phyloP scores from a whole-genome alignment of 2,113 vertebrate species.

The Amblyornis subalaris region DNA sequence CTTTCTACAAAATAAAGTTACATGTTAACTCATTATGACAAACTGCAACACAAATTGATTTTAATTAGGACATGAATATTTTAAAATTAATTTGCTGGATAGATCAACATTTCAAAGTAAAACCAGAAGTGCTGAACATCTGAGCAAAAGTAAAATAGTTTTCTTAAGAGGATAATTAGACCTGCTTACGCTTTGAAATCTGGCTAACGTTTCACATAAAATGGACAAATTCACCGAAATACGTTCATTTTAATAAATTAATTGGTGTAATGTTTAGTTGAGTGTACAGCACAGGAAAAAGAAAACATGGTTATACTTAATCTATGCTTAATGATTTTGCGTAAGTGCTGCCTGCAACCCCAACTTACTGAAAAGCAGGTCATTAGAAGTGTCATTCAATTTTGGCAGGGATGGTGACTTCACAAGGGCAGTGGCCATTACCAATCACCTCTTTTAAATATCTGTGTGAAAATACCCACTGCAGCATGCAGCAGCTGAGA shows the following conservation, averaged over 20 bases:
- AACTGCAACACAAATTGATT: conserved; percentile 62
- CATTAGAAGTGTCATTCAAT: conserved; percentile 63
- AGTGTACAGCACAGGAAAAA: conserved; percentile 43
- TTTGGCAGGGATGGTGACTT: conserved; percentile 56
- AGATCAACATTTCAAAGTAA: conserved; percentile 70
- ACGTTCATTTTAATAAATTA: conserved; percentile 55
- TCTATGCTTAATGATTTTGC: conserved; percentile 68
- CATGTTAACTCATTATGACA: conserved; percentile 55
- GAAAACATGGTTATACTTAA: conserved; percentile 74
- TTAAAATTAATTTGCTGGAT: conserved; percentile 65
- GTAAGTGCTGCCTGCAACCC: conserved; percentile 62
- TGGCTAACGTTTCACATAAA: conserved; percentile 24
- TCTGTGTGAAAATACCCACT: conserved; percentile 32
- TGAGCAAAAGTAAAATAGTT: conserved; percentile 60
- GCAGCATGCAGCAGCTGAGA: not conserved
- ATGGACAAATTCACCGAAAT: conserved; percentile 46
- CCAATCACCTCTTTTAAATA: conserved; percentile 46
- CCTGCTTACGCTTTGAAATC: conserved; percentile 54
- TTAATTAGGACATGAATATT: conserved; percentile 74
- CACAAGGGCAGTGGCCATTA: conserved; percentile 44
- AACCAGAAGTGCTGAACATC: conserved; percentile 64
- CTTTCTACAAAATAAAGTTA: conserved; percentile 47
- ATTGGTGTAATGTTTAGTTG: conserved; percentile 43
- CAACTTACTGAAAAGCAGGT: conserved; percentile 43
- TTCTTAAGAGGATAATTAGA: conserved; percentile 60